Evolutionary conservation across 2,797 vertebrate species (phyloP).

Genomic region (Sebastolobus altivelis): DNA sequence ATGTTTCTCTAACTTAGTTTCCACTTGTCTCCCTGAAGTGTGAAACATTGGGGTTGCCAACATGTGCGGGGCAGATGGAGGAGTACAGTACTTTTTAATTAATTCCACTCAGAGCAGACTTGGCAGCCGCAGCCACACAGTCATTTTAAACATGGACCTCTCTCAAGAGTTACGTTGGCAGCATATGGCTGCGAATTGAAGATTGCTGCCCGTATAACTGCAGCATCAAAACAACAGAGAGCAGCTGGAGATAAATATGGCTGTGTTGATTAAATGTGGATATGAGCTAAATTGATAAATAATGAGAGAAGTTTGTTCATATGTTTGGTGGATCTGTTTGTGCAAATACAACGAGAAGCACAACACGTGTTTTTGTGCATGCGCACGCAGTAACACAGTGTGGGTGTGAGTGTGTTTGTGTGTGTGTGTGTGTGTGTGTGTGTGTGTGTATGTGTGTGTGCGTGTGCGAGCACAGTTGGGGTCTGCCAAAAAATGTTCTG

Average conservation of each 20-base stretch:
- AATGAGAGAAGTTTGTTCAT: constrained; percentile 42
- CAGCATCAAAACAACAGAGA: constrained; percentile 53
- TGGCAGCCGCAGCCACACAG: constrained; percentile 57
- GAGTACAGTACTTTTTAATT: constrained; percentile 68
- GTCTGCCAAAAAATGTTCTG: constrained; percentile 15
- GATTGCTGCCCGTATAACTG: constrained; percentile 46
- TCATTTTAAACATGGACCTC: constrained; percentile 70
- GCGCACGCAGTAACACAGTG: not conserved
- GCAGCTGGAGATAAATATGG: constrained; percentile 69
- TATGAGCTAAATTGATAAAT: constrained; percentile 65
- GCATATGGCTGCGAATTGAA: constrained; percentile 68
- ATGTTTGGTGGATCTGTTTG: constrained; percentile 27
- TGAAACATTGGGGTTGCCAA: constrained; percentile 24
- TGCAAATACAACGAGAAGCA: not conserved
- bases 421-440: not conserved
- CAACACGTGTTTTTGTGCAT: not conserved
- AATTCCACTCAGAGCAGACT: constrained; percentile 62
- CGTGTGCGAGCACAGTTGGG: not conserved
- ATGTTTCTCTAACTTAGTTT: constrained; percentile 37
- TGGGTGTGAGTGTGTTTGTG: not conserved
- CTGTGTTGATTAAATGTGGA: constrained; percentile 51
- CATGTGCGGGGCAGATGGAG: constrained; percentile 65
- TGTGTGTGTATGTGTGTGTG: not conserved
- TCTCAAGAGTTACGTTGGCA: constrained; percentile 65
- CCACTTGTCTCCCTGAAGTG: constrained; percentile 33